phyloP scores from a whole-genome alignment of 2,888 invertebrate genomes.

The Gibbula magus region DNA sequence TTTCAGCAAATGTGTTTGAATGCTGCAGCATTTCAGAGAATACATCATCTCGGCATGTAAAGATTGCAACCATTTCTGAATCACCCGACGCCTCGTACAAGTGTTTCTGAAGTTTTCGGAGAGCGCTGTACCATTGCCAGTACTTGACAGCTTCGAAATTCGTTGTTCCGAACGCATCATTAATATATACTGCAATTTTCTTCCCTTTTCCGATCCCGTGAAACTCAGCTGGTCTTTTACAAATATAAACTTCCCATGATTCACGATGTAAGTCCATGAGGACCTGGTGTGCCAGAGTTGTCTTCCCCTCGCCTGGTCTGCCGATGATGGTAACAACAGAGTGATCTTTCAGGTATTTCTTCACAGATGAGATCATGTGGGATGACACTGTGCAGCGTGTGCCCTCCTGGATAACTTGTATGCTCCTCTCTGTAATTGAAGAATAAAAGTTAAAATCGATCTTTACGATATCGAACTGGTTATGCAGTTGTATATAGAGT shows the following conservation, averaged over 20 bases:
- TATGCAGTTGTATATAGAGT: too few relatives aligned
- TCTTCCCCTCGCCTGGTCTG: background rate
- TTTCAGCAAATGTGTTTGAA: too few relatives aligned
- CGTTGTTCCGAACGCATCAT: background rate
- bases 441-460: too few relatives aligned
- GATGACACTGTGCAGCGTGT: background rate
- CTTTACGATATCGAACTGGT: too few relatives aligned
- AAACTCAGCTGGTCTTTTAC: background rate
- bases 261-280: background rate
- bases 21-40: too few relatives aligned
- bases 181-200: background rate
- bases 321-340: background rate
- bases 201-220: background rate
- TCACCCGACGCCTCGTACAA: too few relatives aligned
- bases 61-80: too few relatives aligned
- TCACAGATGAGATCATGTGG: background rate
- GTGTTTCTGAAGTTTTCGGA: background rate
- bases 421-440: background rate
- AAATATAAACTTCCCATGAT: background rate
- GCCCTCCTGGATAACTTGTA: background rate
- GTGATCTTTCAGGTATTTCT: background rate
- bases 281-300: background rate
- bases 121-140: background rate
- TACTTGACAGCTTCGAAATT: background rate
- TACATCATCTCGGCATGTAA: too few relatives aligned